Percentiles rank a stretch among this genome's conserved stretches.
These are phyloP conservation scores for Pseudopodoces humilis DNA, from an alignment of 2,113 vertebrate species.

Conservation along the genomic window DNA sequence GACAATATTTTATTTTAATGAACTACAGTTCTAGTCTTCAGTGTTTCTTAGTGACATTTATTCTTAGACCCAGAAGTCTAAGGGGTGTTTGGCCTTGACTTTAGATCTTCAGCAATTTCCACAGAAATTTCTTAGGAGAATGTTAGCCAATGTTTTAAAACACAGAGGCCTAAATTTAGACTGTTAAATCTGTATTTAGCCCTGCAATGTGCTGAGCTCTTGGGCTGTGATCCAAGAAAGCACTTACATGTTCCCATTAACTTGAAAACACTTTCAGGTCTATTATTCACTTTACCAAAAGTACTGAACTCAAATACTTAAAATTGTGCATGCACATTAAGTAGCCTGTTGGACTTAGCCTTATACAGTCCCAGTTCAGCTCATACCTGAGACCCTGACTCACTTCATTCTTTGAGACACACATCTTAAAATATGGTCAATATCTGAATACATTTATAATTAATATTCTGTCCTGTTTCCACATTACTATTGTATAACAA, in stretches of 20 bases:
- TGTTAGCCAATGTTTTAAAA: slow-evolving; percentile 41
- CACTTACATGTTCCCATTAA: slow-evolving; percentile 37
- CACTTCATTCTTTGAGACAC: not conserved
- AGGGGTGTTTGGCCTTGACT: slow-evolving; percentile 1
- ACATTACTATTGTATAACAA: not conserved
- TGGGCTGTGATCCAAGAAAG: slow-evolving; percentile 41
- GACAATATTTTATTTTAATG: not conserved
- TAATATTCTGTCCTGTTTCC: not conserved
- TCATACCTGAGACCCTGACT: not conserved
- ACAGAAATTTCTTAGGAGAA: slow-evolving; percentile 37
- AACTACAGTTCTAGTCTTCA: not conserved
- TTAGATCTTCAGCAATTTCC: slow-evolving; percentile 18
- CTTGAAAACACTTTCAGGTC: slow-evolving; percentile 15
- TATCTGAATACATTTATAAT: not conserved
- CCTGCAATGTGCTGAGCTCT: not conserved
- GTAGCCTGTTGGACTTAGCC: not conserved
- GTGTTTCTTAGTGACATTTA: not conserved
- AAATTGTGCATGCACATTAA: not conserved
- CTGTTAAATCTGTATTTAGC: slow-evolving; percentile 39
- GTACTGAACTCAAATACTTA: slow-evolving; percentile 3
- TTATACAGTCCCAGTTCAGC: not conserved
- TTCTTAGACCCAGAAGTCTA: not conserved
- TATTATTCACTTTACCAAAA: slow-evolving; percentile 39
- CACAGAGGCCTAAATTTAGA: slow-evolving; percentile 43
- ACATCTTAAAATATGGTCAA: not conserved